These are phyloP conservation scores for Pocillopora meandrina DNA, from an alignment of 92 coral and sea anemone species.

Conservation along the genomic window DNA sequence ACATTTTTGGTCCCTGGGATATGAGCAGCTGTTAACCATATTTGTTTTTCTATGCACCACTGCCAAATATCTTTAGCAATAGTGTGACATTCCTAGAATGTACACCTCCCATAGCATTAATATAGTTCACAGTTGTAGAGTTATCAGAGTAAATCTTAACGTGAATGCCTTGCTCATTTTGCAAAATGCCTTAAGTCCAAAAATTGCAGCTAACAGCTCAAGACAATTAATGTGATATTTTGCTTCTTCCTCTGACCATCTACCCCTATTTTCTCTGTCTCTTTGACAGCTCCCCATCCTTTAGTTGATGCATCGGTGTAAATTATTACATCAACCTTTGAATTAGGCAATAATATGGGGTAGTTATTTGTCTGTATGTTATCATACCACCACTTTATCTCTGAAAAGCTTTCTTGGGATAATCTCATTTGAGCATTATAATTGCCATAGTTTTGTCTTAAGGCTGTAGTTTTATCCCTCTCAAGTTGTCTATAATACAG, in stretches of 20 bases:
- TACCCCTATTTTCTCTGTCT: conserved; percentile 31
- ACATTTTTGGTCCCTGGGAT: no score
- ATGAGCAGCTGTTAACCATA: conserved; percentile 17
- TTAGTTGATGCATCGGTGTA: conserved; percentile 55
- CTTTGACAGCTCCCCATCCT: conserved; percentile 48
- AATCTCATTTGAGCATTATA: no score
- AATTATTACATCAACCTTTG: conserved; percentile 37
- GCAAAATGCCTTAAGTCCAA: conserved; percentile 31
- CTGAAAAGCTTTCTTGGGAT: no score
- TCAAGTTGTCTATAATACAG: no score
- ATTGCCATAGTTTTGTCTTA: no score
- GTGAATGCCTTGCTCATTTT: background rate
- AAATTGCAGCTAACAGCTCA: conserved; percentile 36
- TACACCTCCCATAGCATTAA: background rate
- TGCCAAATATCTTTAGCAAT: background rate
- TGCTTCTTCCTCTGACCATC: conserved; percentile 45
- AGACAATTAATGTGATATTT: conserved; percentile 35
- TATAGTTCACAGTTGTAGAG: background rate
- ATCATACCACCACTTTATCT: no score
- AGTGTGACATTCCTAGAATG: background rate
- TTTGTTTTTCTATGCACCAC: conserved; percentile 10
- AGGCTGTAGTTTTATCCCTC: no score
- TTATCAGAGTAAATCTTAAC: conserved; percentile 8
- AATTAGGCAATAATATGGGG: conserved; percentile 33
- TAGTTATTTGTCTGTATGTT: no score